Evolutionary conservation across 2,888 invertebrate species (phyloP).

Genomic region (Callyntrura guangdongensis): DNA sequence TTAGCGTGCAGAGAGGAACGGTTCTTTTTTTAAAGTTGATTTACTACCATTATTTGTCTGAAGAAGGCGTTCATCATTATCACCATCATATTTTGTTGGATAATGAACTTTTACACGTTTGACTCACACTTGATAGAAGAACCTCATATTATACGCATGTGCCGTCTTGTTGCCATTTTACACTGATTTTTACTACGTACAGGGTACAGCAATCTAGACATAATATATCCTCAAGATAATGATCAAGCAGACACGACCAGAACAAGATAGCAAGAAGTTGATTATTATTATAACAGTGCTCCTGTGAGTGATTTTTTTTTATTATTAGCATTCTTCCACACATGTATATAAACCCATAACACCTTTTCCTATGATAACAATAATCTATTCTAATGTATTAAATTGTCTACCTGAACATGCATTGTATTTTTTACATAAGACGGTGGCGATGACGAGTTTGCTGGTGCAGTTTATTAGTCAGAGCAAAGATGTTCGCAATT

Average conservation of each 20-base stretch:
- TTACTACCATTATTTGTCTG: background rate
- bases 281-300: conserved; percentile 31
- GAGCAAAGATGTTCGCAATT: background rate
- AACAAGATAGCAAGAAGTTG: background rate
- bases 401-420: background rate
- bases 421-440: background rate
- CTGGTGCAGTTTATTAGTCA: background rate
- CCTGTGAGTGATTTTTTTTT: background rate
- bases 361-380: background rate
- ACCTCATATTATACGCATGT: background rate
- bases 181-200: background rate
- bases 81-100: background rate
- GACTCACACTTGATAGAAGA: conserved; percentile 5
- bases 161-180: background rate
- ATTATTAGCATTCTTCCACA: background rate
- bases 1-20: background rate
- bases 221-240: background rate
- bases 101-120: conserved; percentile 45
- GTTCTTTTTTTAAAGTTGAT: background rate
- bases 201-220: background rate
- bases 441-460: background rate
- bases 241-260: background rate
- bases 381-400: background rate
- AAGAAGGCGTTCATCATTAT: conserved; percentile 28
- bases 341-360: background rate